Percentiles rank a stretch among this genome's conserved stretches.
phyloP scores from a whole-genome alignment of 2,888 invertebrate species.

The Eilema depressum region DNA sequence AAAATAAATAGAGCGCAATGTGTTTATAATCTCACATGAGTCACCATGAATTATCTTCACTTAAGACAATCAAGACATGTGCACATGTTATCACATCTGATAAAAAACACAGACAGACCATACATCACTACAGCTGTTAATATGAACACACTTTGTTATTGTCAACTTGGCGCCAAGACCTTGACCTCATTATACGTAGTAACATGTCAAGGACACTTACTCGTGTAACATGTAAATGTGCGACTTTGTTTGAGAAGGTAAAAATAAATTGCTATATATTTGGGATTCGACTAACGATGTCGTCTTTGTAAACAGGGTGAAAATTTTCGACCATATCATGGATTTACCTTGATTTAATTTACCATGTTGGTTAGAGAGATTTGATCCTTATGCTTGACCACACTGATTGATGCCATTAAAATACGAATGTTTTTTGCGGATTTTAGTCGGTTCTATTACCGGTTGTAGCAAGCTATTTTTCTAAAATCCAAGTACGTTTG shows the following conservation, averaged over 20 bases:
- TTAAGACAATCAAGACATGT: slow-evolving; percentile 26
- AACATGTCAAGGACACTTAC: slow-evolving; percentile 11
- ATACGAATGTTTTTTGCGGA: no score
- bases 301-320: neutral
- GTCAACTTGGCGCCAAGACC: slow-evolving; percentile 14
- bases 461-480: no score
- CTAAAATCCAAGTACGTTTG: no score
- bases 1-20: slow-evolving; percentile 1
- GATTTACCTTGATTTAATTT: no score
- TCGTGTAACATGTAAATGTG: neutral
- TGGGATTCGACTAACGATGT: neutral
- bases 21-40: neutral
- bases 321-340: no score
- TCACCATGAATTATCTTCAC: slow-evolving; percentile 16
- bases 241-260: neutral
- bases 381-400: no score
- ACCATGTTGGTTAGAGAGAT: no score
- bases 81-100: slow-evolving; percentile 17
- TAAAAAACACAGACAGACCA: neutral
- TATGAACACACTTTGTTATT: slow-evolving; percentile 4
- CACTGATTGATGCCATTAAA: no score
- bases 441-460: no score
- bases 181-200: slow-evolving; percentile 12
- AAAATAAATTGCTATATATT: neutral
- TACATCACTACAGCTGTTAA: neutral